Evolutionary conservation across 64 coral and sea anemone species (phyloP), one percentile per base, ranked within the genome.

Genomic region (Porites lutea): DNA sequence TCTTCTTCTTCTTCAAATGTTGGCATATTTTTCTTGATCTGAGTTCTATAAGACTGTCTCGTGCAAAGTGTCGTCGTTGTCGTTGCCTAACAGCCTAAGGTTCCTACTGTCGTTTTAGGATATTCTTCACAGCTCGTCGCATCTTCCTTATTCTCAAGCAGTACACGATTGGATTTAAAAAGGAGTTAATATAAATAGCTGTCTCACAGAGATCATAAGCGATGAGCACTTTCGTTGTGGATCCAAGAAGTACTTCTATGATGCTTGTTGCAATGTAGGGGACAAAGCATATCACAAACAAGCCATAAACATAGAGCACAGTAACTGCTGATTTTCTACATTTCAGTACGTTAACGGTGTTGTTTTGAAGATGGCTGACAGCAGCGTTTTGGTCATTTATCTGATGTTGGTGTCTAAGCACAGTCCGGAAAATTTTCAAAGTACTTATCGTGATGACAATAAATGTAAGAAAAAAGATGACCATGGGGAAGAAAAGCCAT

Each of bases 121-220:
- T 76, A 59, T 50, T 21, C 59, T 88, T 88, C 19, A 87, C 68
- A n/a, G 93, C 59, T 13, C 89, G 86, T 44, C 88, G 66, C 5
- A 95, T 77, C 8, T 95, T 67, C 15, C 76, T 46, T 21, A 95
- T 87, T 37, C 93, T 16, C 93, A 88, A 95, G 49, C 82, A 91
- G 74, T 91, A 95, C 14, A 95, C 19, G 22, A 87, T 8, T 0
- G 93, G 93, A 65, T 95, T 95, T 15, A 91, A 59, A 11, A 88
- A 85, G 8, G 93, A 95, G 74, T 95, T 95, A 2, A 95, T 59
- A 45, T 85, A 80, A 6, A 91, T 13, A 5, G 91, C n/a, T 16
- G 93, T 91, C 8, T 83, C 81, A 8, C 75, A 71, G n/a, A 68
- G 72, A 3, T 84, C 66, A 63, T 84, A 95, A 3, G 93, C 88